Conservation (phyloP, 2,113 vertebrate species). For the Petroica traversi region DNA sequence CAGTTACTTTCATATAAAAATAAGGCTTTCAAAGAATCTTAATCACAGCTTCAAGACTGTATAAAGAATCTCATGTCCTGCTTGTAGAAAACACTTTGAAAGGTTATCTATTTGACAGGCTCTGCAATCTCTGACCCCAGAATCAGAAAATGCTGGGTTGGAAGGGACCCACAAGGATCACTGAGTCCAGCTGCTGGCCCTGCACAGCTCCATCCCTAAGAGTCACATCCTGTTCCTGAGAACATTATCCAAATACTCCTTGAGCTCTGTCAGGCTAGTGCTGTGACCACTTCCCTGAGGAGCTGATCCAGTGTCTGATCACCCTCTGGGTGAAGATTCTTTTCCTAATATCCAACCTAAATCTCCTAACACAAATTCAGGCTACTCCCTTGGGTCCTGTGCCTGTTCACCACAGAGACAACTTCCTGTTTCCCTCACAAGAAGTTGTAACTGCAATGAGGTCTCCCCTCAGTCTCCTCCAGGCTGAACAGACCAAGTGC, state of each 20-base stretch:
- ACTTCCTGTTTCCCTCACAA: accelerated
- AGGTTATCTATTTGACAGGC: not conserved
- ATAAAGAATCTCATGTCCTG: not conserved
- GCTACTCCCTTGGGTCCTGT: not conserved
- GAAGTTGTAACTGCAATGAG: not conserved
- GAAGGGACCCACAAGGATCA: not conserved
- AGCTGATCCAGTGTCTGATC: not conserved
- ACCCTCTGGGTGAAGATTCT: not conserved
- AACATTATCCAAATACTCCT: not conserved
- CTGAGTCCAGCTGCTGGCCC: accelerated
- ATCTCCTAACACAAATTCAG: not conserved
- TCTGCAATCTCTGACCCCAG: not conserved
- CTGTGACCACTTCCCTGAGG: not conserved
- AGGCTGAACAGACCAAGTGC: not conserved
- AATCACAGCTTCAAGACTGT: not conserved
- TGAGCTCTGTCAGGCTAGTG: not conserved
- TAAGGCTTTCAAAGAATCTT: not conserved
- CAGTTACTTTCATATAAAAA: not conserved
- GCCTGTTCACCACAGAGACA: not conserved
- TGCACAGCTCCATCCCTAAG: not conserved
- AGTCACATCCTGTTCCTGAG: not conserved
- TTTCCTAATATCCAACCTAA: not conserved
- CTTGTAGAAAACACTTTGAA: not conserved
- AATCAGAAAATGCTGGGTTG: not conserved
- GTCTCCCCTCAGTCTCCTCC: not conserved